Evolutionary conservation across 2,113 vertebrate genomes (phyloP), one percentile per base, ranked within the genome.

Genomic region (Meles meles): DNA sequence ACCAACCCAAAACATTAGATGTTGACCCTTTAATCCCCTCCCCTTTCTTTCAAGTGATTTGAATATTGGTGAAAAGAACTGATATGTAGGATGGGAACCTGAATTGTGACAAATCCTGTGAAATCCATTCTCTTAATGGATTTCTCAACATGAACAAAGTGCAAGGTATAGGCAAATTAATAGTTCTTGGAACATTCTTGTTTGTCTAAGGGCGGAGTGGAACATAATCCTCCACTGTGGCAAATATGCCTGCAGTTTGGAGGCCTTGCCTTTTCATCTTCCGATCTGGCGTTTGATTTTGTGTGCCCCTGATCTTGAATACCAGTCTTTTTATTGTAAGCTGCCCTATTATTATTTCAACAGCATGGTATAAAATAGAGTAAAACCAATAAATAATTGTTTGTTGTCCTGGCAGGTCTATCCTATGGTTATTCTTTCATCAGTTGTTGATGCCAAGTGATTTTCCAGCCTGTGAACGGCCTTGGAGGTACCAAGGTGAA

Each of bases 1-100:
- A n/a, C n/a, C n/a, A n/a, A n/a, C n/a, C n/a, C n/a, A n/a, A n/a
- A 90, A 88, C 87, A 88, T 92, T 96, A 74, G 10, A 42, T 94
- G 59, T 34, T 49, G 47, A 94, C 91, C 96, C 88, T 94, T 52
- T 52, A 59, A 5, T 18, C 25, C 37, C 90, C 47, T 18, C 27
- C 6, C 88, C 93, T 92, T 21, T 74, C n/a, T 96, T 91, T 49
- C 67, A 79, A 47, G 61, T 87, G 79, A 82, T 86, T 95, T 93
- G 79, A 88, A 93, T 90, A 79, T 76, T 84, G 82, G 37, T 72
- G 34, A 94, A 63, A 44, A 88, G 63, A 94, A 82, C 29, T 65
- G 47, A 39, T 80, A 39, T 15, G 47, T 76, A 71, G 37, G 61
- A 82, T 96, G 52, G 37, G 69, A 74, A 69, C 69, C 69, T 61